Percentiles rank a stretch among this genome's conserved stretches.
Evolutionary conservation across 2,888 invertebrate species (phyloP).

Genomic region (Drosophila prolongata): DNA sequence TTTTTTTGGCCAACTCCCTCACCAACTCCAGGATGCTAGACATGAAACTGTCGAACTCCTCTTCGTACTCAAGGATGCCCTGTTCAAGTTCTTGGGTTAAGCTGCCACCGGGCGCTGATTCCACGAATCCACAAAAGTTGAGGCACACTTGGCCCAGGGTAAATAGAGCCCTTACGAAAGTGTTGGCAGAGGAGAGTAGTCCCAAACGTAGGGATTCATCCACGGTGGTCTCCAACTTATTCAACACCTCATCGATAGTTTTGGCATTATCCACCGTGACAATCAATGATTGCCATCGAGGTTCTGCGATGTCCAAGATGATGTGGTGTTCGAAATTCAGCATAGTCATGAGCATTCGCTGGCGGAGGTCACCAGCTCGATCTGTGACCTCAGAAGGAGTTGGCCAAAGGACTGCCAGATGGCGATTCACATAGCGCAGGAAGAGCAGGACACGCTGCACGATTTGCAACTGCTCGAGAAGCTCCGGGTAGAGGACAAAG

Average conservation of each 20-base stretch:
- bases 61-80: slow-evolving; percentile 41
- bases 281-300: slow-evolving; percentile 48
- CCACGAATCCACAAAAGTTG: slow-evolving; percentile 47
- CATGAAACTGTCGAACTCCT: slow-evolving; percentile 53
- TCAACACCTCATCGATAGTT: slow-evolving; percentile 50
- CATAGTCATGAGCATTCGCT: slow-evolving; percentile 50
- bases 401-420: slow-evolving; percentile 24
- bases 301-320: slow-evolving; percentile 47
- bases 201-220: slow-evolving; percentile 36
- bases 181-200: slow-evolving; percentile 44
- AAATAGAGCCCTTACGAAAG: slow-evolving; percentile 51
- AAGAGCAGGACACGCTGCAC: slow-evolving; percentile 61
- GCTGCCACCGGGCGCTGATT: not conserved
- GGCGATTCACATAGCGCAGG: slow-evolving; percentile 53
- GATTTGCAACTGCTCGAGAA: slow-evolving; percentile 54
- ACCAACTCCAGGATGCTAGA: slow-evolving; percentile 44
- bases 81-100: slow-evolving; percentile 3
- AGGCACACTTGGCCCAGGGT: slow-evolving; percentile 61
- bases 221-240: slow-evolving; percentile 43
- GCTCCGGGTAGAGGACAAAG: slow-evolving; percentile 48
- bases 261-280: slow-evolving; percentile 16
- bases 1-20: slow-evolving; percentile 36
- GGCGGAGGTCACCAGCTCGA: slow-evolving; percentile 7
- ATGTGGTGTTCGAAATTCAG: slow-evolving; percentile 56
- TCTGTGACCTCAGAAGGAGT: not conserved